A percentile compares a stretch with the other conserved stretches of the same genome.
Evolutionary conservation across 2,113 vertebrate species (phyloP).

Genomic region (Sinocyclocheilus anshuiensis): DNA sequence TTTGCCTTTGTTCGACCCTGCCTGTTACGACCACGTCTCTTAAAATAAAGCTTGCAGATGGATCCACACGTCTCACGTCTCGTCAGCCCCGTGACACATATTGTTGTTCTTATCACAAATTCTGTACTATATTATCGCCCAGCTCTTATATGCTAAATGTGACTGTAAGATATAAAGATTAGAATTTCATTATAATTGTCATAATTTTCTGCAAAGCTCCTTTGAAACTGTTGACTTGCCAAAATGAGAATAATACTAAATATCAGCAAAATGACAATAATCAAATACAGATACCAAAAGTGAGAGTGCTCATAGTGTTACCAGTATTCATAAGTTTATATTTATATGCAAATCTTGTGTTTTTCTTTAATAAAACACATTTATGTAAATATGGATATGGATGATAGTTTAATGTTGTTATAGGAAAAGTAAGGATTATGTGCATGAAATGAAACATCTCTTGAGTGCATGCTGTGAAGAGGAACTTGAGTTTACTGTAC

Average conservation of each 20-base stretch:
- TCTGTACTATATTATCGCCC: background rate
- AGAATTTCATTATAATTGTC: too few species aligned
- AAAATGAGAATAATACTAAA: background rate
- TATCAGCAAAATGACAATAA: constrained; percentile 9
- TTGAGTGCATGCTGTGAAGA: background rate
- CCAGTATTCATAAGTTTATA: background rate
- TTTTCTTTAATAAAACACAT: background rate
- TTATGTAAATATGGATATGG: background rate
- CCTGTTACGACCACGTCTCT: too few species aligned
- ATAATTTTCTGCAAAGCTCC: background rate
- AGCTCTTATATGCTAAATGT: background rate
- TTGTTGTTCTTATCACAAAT: background rate
- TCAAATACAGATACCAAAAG: background rate
- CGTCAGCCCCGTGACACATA: too few species aligned
- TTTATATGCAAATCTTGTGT: constrained; percentile 26
- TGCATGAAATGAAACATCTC: background rate
- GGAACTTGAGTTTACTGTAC: background rate
- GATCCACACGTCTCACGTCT: too few species aligned
- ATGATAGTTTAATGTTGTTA: background rate
- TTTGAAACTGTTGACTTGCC: background rate
- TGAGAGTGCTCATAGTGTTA: background rate
- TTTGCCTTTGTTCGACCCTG: too few species aligned
- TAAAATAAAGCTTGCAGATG: too few species aligned
- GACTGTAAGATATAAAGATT: background rate
- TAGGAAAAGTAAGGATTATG: background rate